Evolutionary conservation across 1,140 invertebrate species (phyloP), one percentile per base, ranked within the genome.

Genomic region (Chlorops oryzae): DNA sequence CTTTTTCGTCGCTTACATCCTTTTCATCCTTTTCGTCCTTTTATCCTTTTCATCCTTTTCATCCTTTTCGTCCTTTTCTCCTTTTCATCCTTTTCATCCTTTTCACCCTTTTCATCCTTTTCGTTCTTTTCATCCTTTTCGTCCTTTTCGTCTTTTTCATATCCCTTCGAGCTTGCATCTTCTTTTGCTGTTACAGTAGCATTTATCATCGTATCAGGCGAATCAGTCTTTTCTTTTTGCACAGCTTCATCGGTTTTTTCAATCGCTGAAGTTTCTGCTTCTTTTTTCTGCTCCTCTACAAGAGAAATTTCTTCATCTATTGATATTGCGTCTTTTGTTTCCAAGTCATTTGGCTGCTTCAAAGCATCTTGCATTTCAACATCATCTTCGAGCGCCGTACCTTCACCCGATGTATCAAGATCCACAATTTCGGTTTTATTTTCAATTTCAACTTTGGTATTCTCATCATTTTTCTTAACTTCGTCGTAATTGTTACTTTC

Each of bases 161-260:
- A 32, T 20, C n/a, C 25, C 10, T 20, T 44, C 28, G 5, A 9
- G 17, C 25, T 24, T 17, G 10, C 21, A 7, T 15, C 7, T 2
- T 17, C 35, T 25, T 38, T 38, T 15, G 9, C 18, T 35, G 44
- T 34, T n/a, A n/a, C n/a, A n/a, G 17, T 20, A 10, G 2, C 20
- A 34, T 38, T 21, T 6, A 32, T 5, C 24, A 41, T 38, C 18
- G 24, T 24, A 41, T 43, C 38, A 37, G 4, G 12, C 17, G 37
- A 23, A 41, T 45, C 25, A 15, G 24, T 41, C 41, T 32, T 25
- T 28, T 41, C 27, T 37, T 44, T 40, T 23, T 32, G 22, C 28
- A 51, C 43, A 21, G 12, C 21, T 28, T 41, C 34, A 17, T 23
- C 5, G 12, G 13, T 41, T 18, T 37, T 20, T 23, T 24, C 32